Evolutionary conservation across 2,888 invertebrate species (phyloP), one percentile per base, ranked within the genome.

Genomic region (Drosophila prolongata): DNA sequence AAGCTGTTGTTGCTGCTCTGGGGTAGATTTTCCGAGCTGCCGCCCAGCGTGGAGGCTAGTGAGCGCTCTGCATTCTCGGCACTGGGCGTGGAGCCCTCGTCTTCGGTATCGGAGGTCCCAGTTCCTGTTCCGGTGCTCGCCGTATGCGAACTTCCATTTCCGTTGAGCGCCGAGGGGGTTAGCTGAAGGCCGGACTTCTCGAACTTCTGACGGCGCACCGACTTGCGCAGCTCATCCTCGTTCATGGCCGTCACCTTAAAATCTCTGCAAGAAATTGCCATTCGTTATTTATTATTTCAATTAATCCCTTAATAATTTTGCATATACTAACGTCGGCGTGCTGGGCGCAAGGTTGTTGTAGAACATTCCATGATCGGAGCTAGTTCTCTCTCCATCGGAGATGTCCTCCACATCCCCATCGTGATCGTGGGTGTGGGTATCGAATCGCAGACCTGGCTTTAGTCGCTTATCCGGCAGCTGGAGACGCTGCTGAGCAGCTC

Each of bases 231-330:
- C 89, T 97, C 97, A 40, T 96, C 96, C 1, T 95, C 96, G 89
- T 97, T 97, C 95, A 97, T 97, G 59, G 97, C 97, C 89, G 96
- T 97, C 43, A 97, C 96, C 88, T 96, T 96, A 90, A 96, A 97
- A 88, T 97, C 96, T 67, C 96, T 96, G 47, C 19, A 11, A 19
- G 6, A 14, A 13, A 24, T 10, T 10, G 34, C 3, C 5, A 11
- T 14, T 9, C 0, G 10, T 30, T 14, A 10, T 5, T 13, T 37
- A 11, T 9, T 6, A 11, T 9, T 37, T 0, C 0, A 6, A 8
- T 34, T 38, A 10, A 13, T 16, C 6, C 1, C 30, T 30, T 6
- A 30, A 8, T 30, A 30, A 30, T 30, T 24, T 38, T 8, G 0
- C 1, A 1, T 13, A 5, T 6, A 80, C 90, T 91, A 82, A 92